Conservation (phyloP, 1,140 invertebrate species). For the Neodiprion fabricii region DNA sequence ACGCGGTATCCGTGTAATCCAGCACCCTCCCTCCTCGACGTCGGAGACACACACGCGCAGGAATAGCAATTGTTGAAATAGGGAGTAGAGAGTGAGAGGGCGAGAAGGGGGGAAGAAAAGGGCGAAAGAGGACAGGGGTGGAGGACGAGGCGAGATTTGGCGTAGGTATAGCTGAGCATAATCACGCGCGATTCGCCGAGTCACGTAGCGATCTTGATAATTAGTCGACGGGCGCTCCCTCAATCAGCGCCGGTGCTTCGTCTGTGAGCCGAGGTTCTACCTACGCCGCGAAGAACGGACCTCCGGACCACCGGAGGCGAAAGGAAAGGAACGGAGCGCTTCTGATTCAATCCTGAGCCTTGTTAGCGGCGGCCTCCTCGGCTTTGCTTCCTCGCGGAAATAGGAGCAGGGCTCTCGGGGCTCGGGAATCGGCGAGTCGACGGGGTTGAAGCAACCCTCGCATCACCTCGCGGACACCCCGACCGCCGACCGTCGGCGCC, state of each 20-base stretch:
- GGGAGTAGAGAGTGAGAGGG: background rate
- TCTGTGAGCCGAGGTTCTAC: background rate
- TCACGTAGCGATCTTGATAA: conserved; percentile 10
- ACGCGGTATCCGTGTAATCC: background rate
- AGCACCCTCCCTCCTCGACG: background rate
- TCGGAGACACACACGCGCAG: background rate
- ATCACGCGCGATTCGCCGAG: conserved; percentile 1
- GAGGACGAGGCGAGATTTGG: background rate
- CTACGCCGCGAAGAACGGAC: background rate
- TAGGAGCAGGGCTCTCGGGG: background rate
- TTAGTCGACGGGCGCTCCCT: background rate
- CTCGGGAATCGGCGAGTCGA: background rate
- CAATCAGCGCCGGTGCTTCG: conserved; percentile 1
- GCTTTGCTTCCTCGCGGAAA: background rate
- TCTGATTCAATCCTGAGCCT: conserved; percentile 10
- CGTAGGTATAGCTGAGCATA: background rate
- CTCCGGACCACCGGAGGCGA: background rate
- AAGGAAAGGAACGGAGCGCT: background rate
- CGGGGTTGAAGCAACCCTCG: background rate
- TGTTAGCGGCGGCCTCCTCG: conserved; percentile 7
- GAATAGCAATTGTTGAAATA: background rate
- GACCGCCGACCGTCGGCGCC: background rate
- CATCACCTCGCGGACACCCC: background rate
- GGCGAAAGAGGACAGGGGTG: background rate
- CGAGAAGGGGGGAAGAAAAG: background rate